Percentiles rank a stretch among this genome's conserved stretches.
Evolutionary conservation across 2,113 vertebrate species (phyloP).

Genomic region (Zonotrichia leucophrys): DNA sequence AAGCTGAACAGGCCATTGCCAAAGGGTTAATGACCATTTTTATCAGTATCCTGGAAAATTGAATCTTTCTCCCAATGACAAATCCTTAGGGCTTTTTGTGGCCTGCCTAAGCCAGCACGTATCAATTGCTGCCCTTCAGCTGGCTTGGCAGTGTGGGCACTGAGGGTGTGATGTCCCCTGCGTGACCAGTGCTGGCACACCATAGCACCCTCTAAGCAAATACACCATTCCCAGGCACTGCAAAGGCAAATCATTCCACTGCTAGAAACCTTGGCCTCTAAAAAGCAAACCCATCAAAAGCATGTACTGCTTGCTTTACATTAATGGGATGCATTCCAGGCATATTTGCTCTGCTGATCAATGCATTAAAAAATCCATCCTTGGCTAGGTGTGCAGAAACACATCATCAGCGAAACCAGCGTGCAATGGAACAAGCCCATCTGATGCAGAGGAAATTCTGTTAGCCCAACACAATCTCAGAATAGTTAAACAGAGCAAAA

Average conservation of each 20-base stretch:
- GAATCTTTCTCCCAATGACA: neutral
- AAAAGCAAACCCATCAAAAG: neutral
- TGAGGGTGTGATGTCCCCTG: neutral
- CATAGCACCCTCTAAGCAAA: neutral
- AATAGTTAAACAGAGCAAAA: constrained; percentile 45
- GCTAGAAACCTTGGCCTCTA: neutral
- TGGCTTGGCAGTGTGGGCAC: neutral
- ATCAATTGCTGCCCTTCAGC: neutral
- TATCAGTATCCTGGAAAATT: neutral
- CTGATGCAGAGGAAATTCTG: neutral
- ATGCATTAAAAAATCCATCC: neutral
- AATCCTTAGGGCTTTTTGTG: neutral
- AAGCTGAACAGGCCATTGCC: neutral
- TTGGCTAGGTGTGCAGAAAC: neutral
- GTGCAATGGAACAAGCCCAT: rapidly evolving
- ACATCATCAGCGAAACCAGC: rapidly evolving
- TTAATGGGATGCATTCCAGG: neutral
- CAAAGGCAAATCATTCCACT: neutral
- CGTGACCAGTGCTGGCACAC: neutral
- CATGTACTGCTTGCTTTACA: neutral
- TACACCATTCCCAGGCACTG: neutral
- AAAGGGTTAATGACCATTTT: neutral
- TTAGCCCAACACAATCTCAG: constrained; percentile 16
- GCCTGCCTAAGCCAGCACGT: neutral
- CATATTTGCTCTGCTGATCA: neutral